These are phyloP conservation scores for Pseudococcus longispinus DNA, from an alignment of 2,888 invertebrate species.

Conservation along the genomic window DNA sequence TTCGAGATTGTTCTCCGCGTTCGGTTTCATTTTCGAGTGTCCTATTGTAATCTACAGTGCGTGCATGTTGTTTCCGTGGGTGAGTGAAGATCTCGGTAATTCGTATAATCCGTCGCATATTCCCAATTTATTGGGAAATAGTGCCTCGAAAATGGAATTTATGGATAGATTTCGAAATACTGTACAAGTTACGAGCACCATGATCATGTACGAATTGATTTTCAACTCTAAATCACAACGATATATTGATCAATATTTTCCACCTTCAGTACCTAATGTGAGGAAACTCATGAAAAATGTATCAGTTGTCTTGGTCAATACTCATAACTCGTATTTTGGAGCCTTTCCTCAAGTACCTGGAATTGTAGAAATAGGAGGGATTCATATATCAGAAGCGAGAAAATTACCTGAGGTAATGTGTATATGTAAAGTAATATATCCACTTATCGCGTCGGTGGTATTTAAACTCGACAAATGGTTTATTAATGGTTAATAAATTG, in stretches of 20 bases:
- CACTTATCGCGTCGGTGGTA: neutral
- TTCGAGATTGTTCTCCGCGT: slow-evolving; percentile 74
- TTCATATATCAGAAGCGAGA: neutral
- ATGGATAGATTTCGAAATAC: slow-evolving; percentile 60
- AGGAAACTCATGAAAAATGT: neutral
- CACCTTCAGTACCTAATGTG: neutral
- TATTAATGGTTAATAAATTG: neutral
- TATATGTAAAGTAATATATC: neutral
- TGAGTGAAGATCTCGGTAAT: slow-evolving; percentile 60
- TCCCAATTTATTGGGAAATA: slow-evolving; percentile 43
- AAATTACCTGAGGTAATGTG: slow-evolving; percentile 32
- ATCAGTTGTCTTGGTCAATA: neutral
- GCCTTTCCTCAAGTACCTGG: neutral
- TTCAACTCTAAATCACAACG: neutral
- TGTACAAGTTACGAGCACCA: neutral
- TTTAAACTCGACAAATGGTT: no score
- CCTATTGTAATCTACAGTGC: slow-evolving; percentile 70
- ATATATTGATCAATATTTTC: neutral
- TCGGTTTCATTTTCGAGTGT: slow-evolving; percentile 68
- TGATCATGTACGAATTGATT: neutral
- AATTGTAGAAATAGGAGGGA: slow-evolving; percentile 8
- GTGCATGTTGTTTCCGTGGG: slow-evolving; percentile 71
- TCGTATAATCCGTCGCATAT: slow-evolving; percentile 44
- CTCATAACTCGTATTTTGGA: neutral
- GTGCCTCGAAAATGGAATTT: slow-evolving; percentile 61